Evolutionary conservation across 2,888 invertebrate species (phyloP), one percentile per base, ranked within the genome.

Genomic region (Xiphydria camelus): DNA sequence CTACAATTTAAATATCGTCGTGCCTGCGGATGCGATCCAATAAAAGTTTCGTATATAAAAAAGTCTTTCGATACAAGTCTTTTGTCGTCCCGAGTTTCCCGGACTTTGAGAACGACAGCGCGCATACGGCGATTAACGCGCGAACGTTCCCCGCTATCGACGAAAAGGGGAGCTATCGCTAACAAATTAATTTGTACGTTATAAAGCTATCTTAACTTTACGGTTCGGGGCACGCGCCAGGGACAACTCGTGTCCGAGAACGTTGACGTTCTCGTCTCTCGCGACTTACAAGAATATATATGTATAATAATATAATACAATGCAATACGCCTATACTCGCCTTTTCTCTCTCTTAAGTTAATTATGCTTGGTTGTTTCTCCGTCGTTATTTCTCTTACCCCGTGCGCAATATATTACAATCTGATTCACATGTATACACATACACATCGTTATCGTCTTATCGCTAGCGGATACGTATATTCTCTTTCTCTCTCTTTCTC

Each of bases 361-460:
- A 19, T 36, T 29, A 29, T 44, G 6, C 9, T 17, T 18, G 18
- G 15, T 26, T 47, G 17, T 15, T 15, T 18, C 18, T 18, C 3
- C 15, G 3, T 20, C 34, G 6, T 34, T 20, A 9, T 34, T 18
- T 7, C 15, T 34, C 9, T n/a, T 18, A 19, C 10, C 46, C 46
- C 50, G 43, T 41, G 41, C 57, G 57, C 63, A 66, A 67, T 69
- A 69, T 68, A 68, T 67, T 67, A 69, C 68, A 69, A 55, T 66
- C 65, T 60, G 58, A 66, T 68, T 66, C 64, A 69, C 67, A 68
- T 68, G 65, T 66, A 68, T 67, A 69, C 67, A 67, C 59, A 64
- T 62, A 64, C 61, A 63, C 54, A 62, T 53, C 49, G 51, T 53
- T 47, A 51, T 53, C 45, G 45, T 36, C 10, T 44, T 45, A 33